Percentiles rank a stretch among this genome's conserved stretches.
phyloP scores from a whole-genome alignment of 1,140 invertebrate genomes.

The Bombus polaris region DNA sequence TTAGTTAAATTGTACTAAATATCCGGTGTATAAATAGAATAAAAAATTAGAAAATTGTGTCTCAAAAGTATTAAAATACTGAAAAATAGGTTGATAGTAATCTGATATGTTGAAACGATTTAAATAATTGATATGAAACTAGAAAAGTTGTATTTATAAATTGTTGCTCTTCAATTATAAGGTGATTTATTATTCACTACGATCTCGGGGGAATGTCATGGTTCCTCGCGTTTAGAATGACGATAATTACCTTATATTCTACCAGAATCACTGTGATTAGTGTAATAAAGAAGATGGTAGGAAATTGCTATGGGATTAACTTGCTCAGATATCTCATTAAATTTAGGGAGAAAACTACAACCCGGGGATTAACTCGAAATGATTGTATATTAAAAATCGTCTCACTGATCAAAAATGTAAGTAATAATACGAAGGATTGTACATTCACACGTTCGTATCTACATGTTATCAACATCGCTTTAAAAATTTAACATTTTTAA shows the following conservation, averaged over 20 bases:
- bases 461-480: neutral
- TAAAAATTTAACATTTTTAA: neutral
- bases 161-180: neutral
- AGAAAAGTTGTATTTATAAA: neutral
- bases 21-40: neutral
- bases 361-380: slow-evolving; percentile 2
- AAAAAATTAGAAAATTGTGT: neutral
- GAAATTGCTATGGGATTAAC: slow-evolving; percentile 19
- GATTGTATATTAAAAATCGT: neutral
- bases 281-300: slow-evolving; percentile 10
- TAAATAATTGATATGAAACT: too few relatives aligned
- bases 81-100: too few relatives aligned
- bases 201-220: neutral
- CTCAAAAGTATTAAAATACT: neutral
- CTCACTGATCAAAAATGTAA: neutral
- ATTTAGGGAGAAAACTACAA: neutral
- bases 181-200: neutral
- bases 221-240: neutral
- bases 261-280: slow-evolving; percentile 25
- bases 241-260: slow-evolving; percentile 13
- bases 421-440: neutral
- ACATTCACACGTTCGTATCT: too few relatives aligned
- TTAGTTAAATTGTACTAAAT: neutral
- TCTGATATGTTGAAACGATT: neutral
- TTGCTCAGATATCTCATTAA: slow-evolving; percentile 18